These are phyloP conservation scores for Hermaeophaga mercurialis DNA, from an alignment of 2,888 invertebrate species.

Conservation along the genomic window DNA sequence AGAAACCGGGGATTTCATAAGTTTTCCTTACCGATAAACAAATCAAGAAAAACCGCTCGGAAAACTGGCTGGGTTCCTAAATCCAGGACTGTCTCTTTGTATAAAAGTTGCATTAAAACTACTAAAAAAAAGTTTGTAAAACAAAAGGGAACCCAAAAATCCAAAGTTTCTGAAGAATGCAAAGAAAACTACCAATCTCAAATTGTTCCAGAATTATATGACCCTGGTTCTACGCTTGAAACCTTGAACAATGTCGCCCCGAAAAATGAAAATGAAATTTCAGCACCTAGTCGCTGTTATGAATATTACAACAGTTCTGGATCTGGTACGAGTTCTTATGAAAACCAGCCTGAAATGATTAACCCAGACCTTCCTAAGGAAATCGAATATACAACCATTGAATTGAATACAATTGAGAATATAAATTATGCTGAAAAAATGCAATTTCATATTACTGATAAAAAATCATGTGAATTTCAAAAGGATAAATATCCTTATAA, in stretches of 20 bases:
- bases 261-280: slow-evolving; percentile 25
- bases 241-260: slow-evolving; percentile 30
- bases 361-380: slow-evolving; percentile 43
- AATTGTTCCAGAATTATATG: slow-evolving; percentile 53
- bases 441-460: slow-evolving; percentile 48
- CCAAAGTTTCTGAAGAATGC: slow-evolving; percentile 47
- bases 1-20: slow-evolving; percentile 63
- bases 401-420: slow-evolving; percentile 41
- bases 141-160: slow-evolving; percentile 19
- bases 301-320: slow-evolving; percentile 38
- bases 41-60: slow-evolving; percentile 41
- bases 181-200: slow-evolving; percentile 55
- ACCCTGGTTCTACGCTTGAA: slow-evolving; percentile 33
- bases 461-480: slow-evolving; percentile 47
- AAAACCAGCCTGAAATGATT: slow-evolving; percentile 34
- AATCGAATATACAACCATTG: slow-evolving; percentile 54
- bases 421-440: slow-evolving; percentile 43
- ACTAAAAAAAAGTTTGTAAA: slow-evolving; percentile 36
- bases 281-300: slow-evolving; percentile 40
- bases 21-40: slow-evolving; percentile 47
- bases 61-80: slow-evolving; percentile 48
- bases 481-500: slow-evolving; percentile 49
- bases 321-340: slow-evolving; percentile 42
- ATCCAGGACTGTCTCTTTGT: slow-evolving; percentile 40
- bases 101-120: slow-evolving; percentile 39